Base-by-base conservation (phyloP, 2,797 vertebrate species). In the Intellagama lesueurii region DNA sequence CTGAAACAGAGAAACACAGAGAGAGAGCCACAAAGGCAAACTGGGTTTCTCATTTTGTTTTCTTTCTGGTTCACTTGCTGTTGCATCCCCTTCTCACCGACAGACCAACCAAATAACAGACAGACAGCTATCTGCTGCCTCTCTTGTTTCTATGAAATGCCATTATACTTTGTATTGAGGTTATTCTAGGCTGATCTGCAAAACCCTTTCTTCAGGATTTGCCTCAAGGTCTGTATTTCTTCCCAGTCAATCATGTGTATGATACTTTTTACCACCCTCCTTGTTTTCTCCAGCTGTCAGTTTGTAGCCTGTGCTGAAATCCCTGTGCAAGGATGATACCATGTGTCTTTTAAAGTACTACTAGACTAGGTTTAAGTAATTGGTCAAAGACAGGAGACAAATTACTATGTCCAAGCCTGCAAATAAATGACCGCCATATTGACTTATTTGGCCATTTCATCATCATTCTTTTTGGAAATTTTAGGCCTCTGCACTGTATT, bases 361-460 rank as follows among this genome's bases (percentile, higher is more conserved):
- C 66, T 86, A 86, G 0, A 30, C 81, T 89, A 17, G 92, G 91
- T 85, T 60, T 75, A 35, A 88, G 64, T 75, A 86, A 44, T 49
- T 69, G 5, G 40, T 0, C 83, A 73, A 88, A 92, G 60, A 78
- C 0, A 90, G 44, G 68, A 84, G 49, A 89, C 70, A 0, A 88
- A 72, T 85, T 85, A 87, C 5, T 35, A 68, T 0, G 0, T 87
- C 73, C 86, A 88, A 87, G 80, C 66, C 56, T 91, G 81, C 11
- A 88, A 60, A 66, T 40, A 83, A 14, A 69, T 35, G 3, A 14
- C 60, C 60, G 30, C 9, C 0, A 0, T 70, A 16, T 9, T 86
- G 9, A 32, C 30, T 3, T 73, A 22, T 6, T 85, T 64, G 81
- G 26, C 28, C 22, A 69, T 91, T 90, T 92, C 35, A 24, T 76